These are phyloP conservation scores for Mastomys natalensis DNA, from an alignment of 2,113 vertebrate genomes.

Conservation along the genomic window DNA sequence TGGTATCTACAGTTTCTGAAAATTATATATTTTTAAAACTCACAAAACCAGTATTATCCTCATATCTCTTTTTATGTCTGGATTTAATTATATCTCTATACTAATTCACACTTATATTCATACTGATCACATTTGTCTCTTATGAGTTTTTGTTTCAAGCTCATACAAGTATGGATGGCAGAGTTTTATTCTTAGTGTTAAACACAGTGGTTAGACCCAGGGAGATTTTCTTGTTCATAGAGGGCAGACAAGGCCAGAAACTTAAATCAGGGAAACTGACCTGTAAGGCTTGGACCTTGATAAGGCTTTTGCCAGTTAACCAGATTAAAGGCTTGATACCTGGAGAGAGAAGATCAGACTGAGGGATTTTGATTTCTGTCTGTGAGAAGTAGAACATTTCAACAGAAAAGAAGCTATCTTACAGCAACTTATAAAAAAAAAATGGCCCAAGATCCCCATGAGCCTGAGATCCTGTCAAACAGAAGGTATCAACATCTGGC, in stretches of 20 bases:
- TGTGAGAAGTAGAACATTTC: not conserved
- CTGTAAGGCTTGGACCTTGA: not conserved
- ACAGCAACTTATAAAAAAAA: not conserved
- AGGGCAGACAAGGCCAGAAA: not conserved
- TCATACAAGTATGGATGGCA: not conserved
- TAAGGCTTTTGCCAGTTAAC: not conserved
- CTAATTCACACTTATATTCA: not conserved
- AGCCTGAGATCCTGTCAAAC: not conserved
- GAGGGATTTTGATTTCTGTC: not conserved
- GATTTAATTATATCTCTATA: not conserved
- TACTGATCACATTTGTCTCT: not conserved
- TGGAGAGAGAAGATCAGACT: not conserved
- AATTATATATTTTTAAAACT: not conserved
- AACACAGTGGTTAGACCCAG: not conserved
- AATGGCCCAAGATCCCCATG: not conserved
- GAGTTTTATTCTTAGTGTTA: not conserved
- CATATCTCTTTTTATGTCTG: not conserved
- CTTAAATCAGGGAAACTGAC: slow-evolving; percentile 21
- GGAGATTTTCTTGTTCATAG: slow-evolving; percentile 45
- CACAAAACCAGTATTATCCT: not conserved
- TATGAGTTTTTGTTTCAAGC: not conserved
- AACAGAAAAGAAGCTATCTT: not conserved
- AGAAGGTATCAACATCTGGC: not conserved
- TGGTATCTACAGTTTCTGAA: not conserved
- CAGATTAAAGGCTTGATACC: not conserved